phyloP scores from a whole-genome alignment of 2,113 vertebrate genomes.

The Formicarius rufipectus region DNA sequence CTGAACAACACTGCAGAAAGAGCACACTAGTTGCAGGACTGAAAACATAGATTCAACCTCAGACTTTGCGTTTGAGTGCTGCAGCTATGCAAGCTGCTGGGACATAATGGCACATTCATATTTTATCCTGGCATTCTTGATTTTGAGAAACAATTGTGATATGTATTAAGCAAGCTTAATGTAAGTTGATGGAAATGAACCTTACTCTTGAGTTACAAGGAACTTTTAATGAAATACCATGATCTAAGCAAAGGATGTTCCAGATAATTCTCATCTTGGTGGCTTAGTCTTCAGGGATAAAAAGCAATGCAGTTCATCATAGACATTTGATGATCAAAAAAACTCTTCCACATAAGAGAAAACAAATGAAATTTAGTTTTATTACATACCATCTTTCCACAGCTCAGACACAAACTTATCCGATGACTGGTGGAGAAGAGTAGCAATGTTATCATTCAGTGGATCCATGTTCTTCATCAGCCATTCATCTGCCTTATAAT shows the following conservation, averaged over 20 bases:
- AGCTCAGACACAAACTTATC: slow-evolving; percentile 97
- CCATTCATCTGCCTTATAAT: slow-evolving; percentile 98
- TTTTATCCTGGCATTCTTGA: background rate
- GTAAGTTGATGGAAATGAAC: background rate
- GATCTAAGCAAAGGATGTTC: background rate
- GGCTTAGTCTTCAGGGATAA: background rate
- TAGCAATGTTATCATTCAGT: slow-evolving; percentile 92
- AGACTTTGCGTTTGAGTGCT: background rate
- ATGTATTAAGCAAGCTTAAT: background rate
- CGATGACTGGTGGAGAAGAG: slow-evolving; percentile 92
- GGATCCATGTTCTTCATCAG: slow-evolving; percentile 99
- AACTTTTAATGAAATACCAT: background rate
- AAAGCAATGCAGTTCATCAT: background rate
- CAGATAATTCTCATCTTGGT: background rate
- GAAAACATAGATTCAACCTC: background rate
- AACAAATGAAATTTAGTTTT: slow-evolving; percentile 8
- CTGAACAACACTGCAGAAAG: background rate
- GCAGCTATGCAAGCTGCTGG: background rate
- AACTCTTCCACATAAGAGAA: background rate
- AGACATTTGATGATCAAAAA: background rate
- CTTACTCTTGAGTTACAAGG: background rate
- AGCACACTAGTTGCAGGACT: background rate
- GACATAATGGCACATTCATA: background rate
- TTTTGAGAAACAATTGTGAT: background rate
- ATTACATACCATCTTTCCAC: slow-evolving; percentile 93